These are phyloP conservation scores for Prochilodus magdalenae DNA, from an alignment of 2,113 vertebrate genomes.

Conservation along the genomic window DNA sequence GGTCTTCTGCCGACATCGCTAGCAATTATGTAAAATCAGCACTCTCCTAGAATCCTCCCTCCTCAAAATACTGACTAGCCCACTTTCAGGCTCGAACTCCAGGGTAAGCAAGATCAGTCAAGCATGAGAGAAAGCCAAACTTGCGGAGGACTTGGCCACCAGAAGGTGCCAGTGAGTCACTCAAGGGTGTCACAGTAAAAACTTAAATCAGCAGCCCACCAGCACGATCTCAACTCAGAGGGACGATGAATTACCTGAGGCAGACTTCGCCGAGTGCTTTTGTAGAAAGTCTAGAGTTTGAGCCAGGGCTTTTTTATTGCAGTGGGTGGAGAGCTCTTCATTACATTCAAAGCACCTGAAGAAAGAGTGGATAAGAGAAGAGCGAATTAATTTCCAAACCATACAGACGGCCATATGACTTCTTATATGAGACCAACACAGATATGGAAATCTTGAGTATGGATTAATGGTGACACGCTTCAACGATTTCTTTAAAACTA, in stretches of 20 bases:
- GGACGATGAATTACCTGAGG: slow-evolving; percentile 83
- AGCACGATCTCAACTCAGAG: neutral
- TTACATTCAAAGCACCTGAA: slow-evolving; percentile 93
- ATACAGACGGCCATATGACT: too few relatives aligned
- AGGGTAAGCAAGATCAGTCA: neutral
- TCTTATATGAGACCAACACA: too few relatives aligned
- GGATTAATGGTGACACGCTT: too few relatives aligned
- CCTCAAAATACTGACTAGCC: neutral
- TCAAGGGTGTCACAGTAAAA: neutral
- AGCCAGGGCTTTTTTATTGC: slow-evolving; percentile 95
- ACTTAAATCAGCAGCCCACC: neutral
- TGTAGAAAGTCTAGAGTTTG: slow-evolving; percentile 96
- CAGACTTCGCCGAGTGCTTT: slow-evolving; percentile 88
- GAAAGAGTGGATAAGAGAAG: slow-evolving; percentile 24
- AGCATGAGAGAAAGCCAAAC: neutral
- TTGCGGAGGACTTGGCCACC: slow-evolving; percentile 52
- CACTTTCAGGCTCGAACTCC: neutral
- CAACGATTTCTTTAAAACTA: too few relatives aligned
- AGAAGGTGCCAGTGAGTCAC: slow-evolving; percentile 69
- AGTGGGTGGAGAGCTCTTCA: slow-evolving; percentile 93
- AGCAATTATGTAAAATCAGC: too few relatives aligned
- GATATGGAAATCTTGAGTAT: too few relatives aligned
- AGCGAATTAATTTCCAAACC: neutral
- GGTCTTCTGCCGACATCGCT: too few relatives aligned
- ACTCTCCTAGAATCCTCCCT: too few relatives aligned